Percentiles rank a stretch among this genome's conserved stretches.
Conservation (phyloP, 2,888 invertebrate genomes). For the Plagodis dolabraria region DNA sequence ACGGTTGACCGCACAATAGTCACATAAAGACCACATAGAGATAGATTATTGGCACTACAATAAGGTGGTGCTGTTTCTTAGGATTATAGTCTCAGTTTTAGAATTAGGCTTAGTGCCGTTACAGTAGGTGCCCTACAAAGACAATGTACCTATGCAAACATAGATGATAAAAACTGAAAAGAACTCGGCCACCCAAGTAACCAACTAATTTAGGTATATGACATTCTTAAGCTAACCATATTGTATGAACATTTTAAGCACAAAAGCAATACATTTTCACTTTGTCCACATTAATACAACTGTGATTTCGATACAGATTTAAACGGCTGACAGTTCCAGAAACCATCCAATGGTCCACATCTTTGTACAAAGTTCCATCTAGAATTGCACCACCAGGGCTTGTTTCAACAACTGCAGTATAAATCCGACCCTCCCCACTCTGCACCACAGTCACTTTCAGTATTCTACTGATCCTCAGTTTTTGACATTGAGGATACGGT, state of each 20-base stretch:
- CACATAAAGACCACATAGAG: no score
- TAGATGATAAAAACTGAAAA: no score
- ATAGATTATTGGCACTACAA: no score
- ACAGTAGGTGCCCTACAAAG: no score
- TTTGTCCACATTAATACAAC: slow-evolving; percentile 88
- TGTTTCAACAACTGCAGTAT: slow-evolving; percentile 85
- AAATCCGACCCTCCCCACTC: slow-evolving; percentile 76
- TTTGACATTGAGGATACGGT: slow-evolving; percentile 86
- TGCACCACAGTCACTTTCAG: slow-evolving; percentile 73
- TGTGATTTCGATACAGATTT: slow-evolving; percentile 90
- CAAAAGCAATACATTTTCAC: slow-evolving; percentile 91
- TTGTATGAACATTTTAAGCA: slow-evolving; percentile 22
- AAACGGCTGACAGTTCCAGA: slow-evolving; percentile 90
- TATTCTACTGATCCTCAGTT: slow-evolving; percentile 76
- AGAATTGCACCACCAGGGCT: slow-evolving; percentile 88
- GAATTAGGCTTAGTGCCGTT: no score
- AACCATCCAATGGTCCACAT: slow-evolving; percentile 60
- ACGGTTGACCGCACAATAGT: no score
- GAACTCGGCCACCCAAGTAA: no score
- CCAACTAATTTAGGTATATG: no score
- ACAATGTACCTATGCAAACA: no score
- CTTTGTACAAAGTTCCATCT: slow-evolving; percentile 87
- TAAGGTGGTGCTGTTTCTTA: no score
- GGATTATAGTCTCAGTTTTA: no score
- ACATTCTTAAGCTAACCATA: no score